Evolutionary conservation across 2,888 invertebrate genomes (phyloP).

Genomic region (Lathronympha strigana): DNA sequence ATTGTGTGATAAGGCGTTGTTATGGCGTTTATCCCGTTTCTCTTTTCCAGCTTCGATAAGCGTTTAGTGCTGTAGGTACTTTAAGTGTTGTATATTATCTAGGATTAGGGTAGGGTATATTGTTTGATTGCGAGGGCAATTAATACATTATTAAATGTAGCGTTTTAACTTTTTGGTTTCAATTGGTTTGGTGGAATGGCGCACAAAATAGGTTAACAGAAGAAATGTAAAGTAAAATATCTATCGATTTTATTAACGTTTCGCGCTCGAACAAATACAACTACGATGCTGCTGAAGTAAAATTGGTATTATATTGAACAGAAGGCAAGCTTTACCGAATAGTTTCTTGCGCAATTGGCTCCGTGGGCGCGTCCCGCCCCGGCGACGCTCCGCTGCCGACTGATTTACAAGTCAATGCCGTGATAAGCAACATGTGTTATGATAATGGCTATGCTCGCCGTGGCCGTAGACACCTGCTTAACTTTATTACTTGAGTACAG

Average conservation of each 20-base stretch:
- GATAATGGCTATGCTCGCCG: constrained; percentile 27
- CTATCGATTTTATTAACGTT: not conserved
- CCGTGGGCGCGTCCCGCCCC: constrained; percentile 15
- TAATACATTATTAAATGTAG: no score
- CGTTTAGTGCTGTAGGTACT: no score
- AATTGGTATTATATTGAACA: not conserved
- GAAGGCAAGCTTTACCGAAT: not conserved
- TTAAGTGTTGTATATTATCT: no score
- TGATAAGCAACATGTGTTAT: constrained; percentile 41
- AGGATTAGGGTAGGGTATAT: no score
- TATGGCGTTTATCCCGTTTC: no score
- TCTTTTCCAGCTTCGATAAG: no score
- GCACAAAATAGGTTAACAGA: no score
- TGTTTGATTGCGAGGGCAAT: no score
- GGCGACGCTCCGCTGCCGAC: constrained; percentile 27
- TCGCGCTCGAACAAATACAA: not conserved
- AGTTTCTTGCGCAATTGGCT: not conserved
- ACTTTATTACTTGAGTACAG: constrained; percentile 3
- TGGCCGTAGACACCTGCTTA: constrained; percentile 23
- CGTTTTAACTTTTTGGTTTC: not conserved
- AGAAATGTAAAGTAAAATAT: no score
- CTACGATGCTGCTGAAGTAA: not conserved
- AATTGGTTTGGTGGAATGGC: not conserved
- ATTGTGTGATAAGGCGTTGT: no score
- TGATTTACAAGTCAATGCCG: constrained; percentile 35